Percentiles rank a stretch among this genome's conserved stretches.
phyloP scores from a whole-genome alignment of 2,113 vertebrate species.

The Orycteropus afer region DNA sequence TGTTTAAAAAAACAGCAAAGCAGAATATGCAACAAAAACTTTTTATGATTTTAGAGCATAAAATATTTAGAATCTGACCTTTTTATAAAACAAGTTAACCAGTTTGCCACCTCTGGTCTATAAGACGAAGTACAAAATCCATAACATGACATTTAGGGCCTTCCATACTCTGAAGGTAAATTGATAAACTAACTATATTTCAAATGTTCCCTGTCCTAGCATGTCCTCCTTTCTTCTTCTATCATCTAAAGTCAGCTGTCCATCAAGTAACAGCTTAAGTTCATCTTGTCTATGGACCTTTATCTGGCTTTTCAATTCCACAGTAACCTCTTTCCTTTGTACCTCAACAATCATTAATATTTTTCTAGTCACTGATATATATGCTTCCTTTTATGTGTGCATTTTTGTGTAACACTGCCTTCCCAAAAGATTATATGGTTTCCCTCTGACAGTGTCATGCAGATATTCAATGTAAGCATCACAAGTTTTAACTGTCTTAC shows the following conservation, averaged over 20 bases:
- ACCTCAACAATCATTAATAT: background rate
- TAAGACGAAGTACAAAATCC: background rate
- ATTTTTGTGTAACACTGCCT: background rate
- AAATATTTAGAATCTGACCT: slow-evolving; percentile 37
- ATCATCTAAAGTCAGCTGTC: slow-evolving; percentile 8
- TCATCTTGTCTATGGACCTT: background rate
- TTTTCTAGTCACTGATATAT: background rate
- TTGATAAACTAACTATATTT: background rate
- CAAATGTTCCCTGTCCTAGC: background rate
- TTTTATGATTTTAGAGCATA: background rate
- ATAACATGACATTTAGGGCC: background rate
- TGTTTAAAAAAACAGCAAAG: background rate
- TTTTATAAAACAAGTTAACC: background rate
- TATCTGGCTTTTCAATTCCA: background rate
- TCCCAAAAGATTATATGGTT: background rate
- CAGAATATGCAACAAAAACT: background rate
- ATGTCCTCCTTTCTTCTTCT: background rate
- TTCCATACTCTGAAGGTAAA: background rate
- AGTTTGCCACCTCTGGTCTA: background rate
- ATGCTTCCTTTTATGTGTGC: background rate
- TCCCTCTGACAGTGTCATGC: background rate
- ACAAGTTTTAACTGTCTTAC: background rate
- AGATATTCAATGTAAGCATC: background rate
- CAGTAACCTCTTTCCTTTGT: background rate
- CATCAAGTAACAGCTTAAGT: background rate